Evolutionary conservation across 2,797 vertebrate species (phyloP).

Genomic region (Nyctalus aviator): DNA sequence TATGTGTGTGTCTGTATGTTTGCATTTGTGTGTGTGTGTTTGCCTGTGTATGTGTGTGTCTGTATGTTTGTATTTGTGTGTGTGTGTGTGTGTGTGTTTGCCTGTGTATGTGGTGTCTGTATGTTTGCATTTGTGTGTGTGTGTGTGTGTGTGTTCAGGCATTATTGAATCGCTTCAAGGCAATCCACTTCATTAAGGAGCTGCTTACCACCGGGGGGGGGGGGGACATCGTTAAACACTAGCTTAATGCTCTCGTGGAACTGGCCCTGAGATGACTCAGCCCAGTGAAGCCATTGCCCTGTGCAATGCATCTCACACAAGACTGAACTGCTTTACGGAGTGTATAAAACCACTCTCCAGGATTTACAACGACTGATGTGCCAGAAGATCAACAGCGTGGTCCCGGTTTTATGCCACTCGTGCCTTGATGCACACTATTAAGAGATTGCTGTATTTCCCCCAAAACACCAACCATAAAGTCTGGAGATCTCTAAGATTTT

Average conservation of each 20-base stretch:
- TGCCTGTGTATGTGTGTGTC: too few relatives aligned
- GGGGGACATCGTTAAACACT: constrained; percentile 76
- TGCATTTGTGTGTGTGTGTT: neutral
- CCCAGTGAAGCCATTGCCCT: constrained; percentile 84
- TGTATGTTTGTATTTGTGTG: neutral
- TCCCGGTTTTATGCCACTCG: constrained; percentile 58
- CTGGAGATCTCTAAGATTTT: constrained; percentile 62
- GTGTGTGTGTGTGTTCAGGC: neutral
- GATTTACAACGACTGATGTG: constrained; percentile 72
- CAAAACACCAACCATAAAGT: neutral
- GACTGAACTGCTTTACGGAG: constrained; percentile 80
- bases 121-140: too few relatives aligned
- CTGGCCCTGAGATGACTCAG: constrained; percentile 72
- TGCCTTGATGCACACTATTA: neutral
- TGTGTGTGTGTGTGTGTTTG: too few relatives aligned
- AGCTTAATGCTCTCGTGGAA: constrained; percentile 77
- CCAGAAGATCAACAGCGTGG: constrained; percentile 67
- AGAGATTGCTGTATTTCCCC: neutral
- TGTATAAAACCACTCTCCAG: constrained; percentile 82
- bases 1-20: neutral
- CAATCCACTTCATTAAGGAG: constrained; percentile 83
- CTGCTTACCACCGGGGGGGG: constrained; percentile 79
- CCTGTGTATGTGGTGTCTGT: too few relatives aligned
- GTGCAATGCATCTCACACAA: constrained; percentile 82
- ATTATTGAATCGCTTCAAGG: constrained; percentile 74